Percentiles rank a stretch among this genome's conserved stretches.
phyloP scores from a whole-genome alignment of 1,140 invertebrate genomes.

The Drosophila teissieri region DNA sequence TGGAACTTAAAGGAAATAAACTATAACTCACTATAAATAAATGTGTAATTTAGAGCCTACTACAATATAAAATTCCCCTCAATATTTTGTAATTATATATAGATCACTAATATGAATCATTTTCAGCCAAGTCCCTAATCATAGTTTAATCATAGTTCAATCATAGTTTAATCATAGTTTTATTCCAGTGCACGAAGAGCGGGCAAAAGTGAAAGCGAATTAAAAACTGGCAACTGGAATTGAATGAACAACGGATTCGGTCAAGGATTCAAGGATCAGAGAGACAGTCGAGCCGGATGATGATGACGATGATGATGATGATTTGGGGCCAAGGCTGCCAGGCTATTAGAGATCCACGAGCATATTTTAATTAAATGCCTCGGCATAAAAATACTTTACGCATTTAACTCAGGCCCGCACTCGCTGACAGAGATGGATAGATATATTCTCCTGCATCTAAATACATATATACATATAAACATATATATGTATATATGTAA shows the following conservation, averaged over 20 bases:
- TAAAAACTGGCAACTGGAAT: slow-evolving; percentile 10
- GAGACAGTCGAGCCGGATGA: background rate
- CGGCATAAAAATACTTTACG: slow-evolving; percentile 48
- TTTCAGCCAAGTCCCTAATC: background rate
- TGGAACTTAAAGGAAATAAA: background rate
- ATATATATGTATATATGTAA: background rate
- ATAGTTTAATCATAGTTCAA: background rate
- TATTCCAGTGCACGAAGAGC: background rate
- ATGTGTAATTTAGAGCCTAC: no score
- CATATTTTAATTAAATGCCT: slow-evolving; percentile 70
- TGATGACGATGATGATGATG: no score
- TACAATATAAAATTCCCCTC: no score
- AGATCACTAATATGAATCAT: no score
- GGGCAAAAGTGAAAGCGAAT: background rate
- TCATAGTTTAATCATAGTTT: background rate
- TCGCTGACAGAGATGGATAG: slow-evolving; percentile 4
- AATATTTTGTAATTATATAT: no score
- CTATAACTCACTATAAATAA: no score
- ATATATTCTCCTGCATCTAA: background rate
- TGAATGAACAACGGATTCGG: slow-evolving; percentile 5
- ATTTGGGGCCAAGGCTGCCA: background rate
- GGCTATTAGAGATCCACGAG: slow-evolving; percentile 36
- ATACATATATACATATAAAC: background rate
- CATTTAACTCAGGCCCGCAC: background rate
- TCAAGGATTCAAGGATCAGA: slow-evolving; percentile 3